A percentile compares a stretch with the other conserved stretches of the same genome.
phyloP scores from a whole-genome alignment of 2,113 vertebrate genomes.

The Sapayoa aenigma region DNA sequence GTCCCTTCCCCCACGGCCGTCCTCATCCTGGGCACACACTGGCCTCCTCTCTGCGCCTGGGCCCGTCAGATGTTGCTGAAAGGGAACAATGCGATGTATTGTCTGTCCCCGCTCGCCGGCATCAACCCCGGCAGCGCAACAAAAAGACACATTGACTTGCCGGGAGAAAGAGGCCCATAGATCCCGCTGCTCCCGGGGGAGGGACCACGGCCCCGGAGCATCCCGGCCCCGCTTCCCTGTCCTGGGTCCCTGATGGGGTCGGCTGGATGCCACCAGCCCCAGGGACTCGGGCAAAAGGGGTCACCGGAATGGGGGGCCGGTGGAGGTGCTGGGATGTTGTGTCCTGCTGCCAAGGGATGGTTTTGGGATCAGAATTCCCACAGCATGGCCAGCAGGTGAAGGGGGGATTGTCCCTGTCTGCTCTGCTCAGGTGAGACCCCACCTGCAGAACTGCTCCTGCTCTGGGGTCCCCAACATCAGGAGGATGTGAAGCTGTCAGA shows the following conservation, averaged over 20 bases:
- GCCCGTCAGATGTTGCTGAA: constrained; percentile 76
- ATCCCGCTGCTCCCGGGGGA: constrained; percentile 16
- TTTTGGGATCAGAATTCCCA: accelerated
- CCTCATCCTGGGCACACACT: neutral
- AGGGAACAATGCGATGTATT: constrained; percentile 80
- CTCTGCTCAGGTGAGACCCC: neutral
- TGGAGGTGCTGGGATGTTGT: accelerated
- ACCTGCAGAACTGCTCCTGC: neutral
- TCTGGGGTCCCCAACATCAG: neutral
- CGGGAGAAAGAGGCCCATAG: constrained; percentile 63
- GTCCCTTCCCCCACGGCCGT: neutral
- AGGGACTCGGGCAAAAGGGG: accelerated
- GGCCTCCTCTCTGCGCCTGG: constrained; percentile 15
- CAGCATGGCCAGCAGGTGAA: neutral
- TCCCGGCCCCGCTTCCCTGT: neutral
- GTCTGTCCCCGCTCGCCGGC: constrained; percentile 68
- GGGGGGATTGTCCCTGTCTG: accelerated
- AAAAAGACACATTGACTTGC: constrained; percentile 81
- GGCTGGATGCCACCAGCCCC: neutral
- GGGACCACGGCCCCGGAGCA: neutral
- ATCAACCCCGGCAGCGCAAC: constrained; percentile 73
- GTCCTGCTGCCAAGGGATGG: accelerated
- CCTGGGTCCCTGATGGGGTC: neutral
- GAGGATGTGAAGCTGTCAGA: accelerated
- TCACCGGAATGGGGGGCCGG: accelerated